Evolutionary conservation across 53 echinoderm and acorn worm genomes (phyloP).

Genomic region (Patiria pectinifera): DNA sequence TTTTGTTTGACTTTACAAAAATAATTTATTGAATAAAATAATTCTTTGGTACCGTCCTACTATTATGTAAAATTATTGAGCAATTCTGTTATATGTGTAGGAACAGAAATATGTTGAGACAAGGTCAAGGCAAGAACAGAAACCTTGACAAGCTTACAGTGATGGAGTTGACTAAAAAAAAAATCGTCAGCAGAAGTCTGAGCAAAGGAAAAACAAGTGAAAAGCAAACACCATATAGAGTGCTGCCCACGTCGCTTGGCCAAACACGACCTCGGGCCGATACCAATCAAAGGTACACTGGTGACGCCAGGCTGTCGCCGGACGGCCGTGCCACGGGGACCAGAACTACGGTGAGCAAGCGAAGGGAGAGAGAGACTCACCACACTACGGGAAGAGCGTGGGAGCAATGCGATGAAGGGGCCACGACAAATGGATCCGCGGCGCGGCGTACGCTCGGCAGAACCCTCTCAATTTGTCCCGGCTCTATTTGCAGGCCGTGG

Average conservation of each 20-base stretch:
- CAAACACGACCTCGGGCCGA: conserved; percentile 39
- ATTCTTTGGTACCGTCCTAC: too few species aligned
- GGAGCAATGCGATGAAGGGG: neutral
- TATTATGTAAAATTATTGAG: too few species aligned
- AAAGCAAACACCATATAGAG: conserved; percentile 24
- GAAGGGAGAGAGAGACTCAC: neutral
- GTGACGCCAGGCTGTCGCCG: conserved; percentile 51
- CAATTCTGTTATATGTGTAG: neutral
- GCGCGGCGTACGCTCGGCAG: neutral
- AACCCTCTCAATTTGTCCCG: conserved; percentile 2
- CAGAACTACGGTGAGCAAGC: neutral
- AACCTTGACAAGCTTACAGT: neutral
- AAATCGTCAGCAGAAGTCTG: conserved; percentile 47
- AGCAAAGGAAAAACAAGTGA: conserved; percentile 37
- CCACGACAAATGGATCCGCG: conserved; percentile 16
- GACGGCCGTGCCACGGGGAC: neutral
- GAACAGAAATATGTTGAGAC: neutral
- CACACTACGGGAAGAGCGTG: neutral
- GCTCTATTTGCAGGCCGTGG: conserved; percentile 38
- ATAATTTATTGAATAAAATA: too few species aligned
- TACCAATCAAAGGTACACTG: conserved; percentile 42
- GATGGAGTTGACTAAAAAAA: neutral
- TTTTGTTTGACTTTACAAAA: too few species aligned
- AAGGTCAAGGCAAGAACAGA: neutral
- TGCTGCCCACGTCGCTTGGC: conserved; percentile 31